Base-by-base conservation (phyloP, 2,113 vertebrate genomes). In the Oncorhynchus keta region DNA sequence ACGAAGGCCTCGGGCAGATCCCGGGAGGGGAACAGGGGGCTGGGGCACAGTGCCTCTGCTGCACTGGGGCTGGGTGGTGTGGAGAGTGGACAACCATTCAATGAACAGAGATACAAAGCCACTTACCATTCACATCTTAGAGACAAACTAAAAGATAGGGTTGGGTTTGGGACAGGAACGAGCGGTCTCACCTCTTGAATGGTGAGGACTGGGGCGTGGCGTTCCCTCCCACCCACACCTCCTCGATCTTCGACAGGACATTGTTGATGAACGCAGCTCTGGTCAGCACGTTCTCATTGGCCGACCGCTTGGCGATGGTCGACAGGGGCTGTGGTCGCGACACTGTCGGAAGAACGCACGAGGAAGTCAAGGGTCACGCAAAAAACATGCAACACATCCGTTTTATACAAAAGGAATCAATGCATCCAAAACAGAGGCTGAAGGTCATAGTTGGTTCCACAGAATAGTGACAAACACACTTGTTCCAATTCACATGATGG, bases 221-320 rank as follows among this genome's bases (percentile, higher is more conserved):
- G 48, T 93, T 92, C 77, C 83, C 95, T 78, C 89, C 95, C 35
- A 91, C 77, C 94, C 95, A 95, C 7, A 97, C 94, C 83, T 99
- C 98, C 85, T 94, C 93, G 30, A 98, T 96, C 92, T 97, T 99
- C 70, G 92, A 93, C 59, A 99, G 83, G 0, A 98, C 94, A 13
- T 93, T 95, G 89, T 81, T 95, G 87, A 98, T 96, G 83, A 99
- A 98, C 61, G 93, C 91, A n/a, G 96, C 95, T 85, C 95, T 95
- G 30, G 96, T 95, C 77, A 94, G 88, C 49, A 97, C 94, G 77
- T 91, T 96, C 70, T 95, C 95, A 73, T 79, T 83, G 74, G 89
- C 68, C 70, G 91, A 87, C 68, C 90, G 93, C 49, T 95, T 97
- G 57, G 93, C 91, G 82, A 96, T 90, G 28, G 96, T 93, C 2